Evolutionary conservation across 2,113 vertebrate genomes (phyloP).

Genomic region (Oreochromis aureus): DNA sequence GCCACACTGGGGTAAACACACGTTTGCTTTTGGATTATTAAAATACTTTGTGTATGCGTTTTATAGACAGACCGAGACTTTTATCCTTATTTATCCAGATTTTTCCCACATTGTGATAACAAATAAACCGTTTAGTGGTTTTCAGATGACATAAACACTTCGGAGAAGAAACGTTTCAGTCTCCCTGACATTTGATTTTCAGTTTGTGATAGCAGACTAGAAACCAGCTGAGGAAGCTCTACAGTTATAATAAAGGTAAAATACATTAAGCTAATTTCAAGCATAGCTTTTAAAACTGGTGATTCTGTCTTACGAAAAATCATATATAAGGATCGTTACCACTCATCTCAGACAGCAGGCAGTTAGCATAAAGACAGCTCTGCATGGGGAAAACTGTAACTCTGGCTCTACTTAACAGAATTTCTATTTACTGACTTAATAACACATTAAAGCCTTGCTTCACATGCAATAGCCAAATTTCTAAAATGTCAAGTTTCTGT

Average conservation of each 20-base stretch:
- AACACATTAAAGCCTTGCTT: not conserved
- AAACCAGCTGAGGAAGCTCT: not conserved
- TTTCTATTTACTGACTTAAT: not conserved
- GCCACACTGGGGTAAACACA: constrained; percentile 12
- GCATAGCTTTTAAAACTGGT: not conserved
- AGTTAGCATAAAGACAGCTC: not conserved
- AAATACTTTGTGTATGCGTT: not conserved
- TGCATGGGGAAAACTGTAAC: not conserved
- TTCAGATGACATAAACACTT: not conserved
- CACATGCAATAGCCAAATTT: not conserved
- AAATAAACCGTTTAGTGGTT: not conserved
- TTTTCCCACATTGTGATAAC: not conserved
- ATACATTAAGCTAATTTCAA: not conserved
- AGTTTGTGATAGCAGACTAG: not conserved
- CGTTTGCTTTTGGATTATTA: not conserved
- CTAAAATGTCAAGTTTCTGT: not conserved
- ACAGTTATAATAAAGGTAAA: not conserved
- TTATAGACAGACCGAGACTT: not conserved
- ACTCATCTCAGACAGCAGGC: not conserved
- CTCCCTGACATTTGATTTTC: not conserved
- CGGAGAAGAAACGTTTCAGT: not conserved
- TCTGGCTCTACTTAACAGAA: not conserved
- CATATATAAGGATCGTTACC: not conserved
- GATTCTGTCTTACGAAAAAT: not conserved
- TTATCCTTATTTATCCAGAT: not conserved